Percentiles rank a stretch among this genome's conserved stretches.
Conservation (phyloP, 2,888 invertebrate genomes). For the Meteorus cinctellus region DNA sequence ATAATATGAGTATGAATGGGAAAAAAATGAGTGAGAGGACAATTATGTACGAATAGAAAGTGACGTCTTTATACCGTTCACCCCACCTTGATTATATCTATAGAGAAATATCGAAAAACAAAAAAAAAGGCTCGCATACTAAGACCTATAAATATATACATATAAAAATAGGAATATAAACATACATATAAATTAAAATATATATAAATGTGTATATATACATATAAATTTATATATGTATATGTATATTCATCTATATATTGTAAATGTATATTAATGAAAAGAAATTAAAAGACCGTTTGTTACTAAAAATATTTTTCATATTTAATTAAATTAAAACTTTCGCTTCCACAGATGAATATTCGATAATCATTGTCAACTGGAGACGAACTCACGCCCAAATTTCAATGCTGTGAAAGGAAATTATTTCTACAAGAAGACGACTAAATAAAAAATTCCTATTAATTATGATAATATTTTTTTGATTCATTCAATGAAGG, state of each 20-base stretch:
- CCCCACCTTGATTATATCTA: slow-evolving; percentile 62
- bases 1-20: slow-evolving; percentile 38
- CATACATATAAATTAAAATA: slow-evolving; percentile 26
- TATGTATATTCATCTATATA: slow-evolving; percentile 62
- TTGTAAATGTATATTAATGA: slow-evolving; percentile 72
- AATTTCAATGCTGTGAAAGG: not conserved
- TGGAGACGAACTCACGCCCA: no score
- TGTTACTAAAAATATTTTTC: slow-evolving; percentile 64
- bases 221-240: no score
- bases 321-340: not conserved
- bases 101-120: slow-evolving; percentile 59
- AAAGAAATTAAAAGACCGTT: slow-evolving; percentile 71
- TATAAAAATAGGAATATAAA: slow-evolving; percentile 59
- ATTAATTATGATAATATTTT: not conserved
- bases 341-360: not conserved
- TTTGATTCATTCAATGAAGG: not conserved
- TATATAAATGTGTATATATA: not conserved
- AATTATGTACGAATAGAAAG: slow-evolving; percentile 21
- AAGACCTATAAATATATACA: slow-evolving; percentile 64
- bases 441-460: not conserved
- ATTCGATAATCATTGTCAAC: not conserved
- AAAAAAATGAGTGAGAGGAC: slow-evolving; percentile 31
- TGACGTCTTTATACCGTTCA: slow-evolving; percentile 56
- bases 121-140: slow-evolving; percentile 59
- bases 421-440: not conserved